Evolutionary conservation across 2,888 invertebrate species (phyloP), one percentile per base, ranked within the genome.

Genomic region (Eupithecia insigniata): DNA sequence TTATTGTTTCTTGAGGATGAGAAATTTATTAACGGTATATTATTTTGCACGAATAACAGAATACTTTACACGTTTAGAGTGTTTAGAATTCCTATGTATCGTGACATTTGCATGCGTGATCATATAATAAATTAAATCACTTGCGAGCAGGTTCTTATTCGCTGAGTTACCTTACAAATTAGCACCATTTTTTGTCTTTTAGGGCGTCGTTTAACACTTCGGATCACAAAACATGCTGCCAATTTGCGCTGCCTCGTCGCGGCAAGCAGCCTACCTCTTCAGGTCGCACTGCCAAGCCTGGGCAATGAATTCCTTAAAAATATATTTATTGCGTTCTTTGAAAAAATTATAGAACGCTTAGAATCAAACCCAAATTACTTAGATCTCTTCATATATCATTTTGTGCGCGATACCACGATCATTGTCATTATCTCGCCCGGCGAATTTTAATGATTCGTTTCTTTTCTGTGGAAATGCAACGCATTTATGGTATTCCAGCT

Each of bases 361-460:
- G 36, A 65, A 73, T 66, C 61, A 66, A 39, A 32, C 73, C n/a
- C 14, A 70, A 70, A 67, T 73, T 64, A 70, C 70, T 70, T 65
- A 73, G 70, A 70, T 22, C 36, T 36, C 36, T 34, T 64, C 64
- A 75, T 79, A 78, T 74, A 77, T 76, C 72, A 75, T 75, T 55
- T 73, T 73, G 65, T 71, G 69, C 51, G 72, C 76, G 72, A 76
- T 76, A 72, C 73, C 71, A 67, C 72, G 77, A 78, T 79, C 79
- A 78, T 80, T 79, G 79, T 79, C 77, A 79, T 81, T 81, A 80
- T 79, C 77, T 79, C 75, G 74, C 77, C 51, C 75, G 73, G 77
- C 75, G 73, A 76, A 77, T 79, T 80, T 81, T 80, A 81, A 81
- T 81, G 78, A 77, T 75, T 76, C 79, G 74, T 74, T 76, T 79